These are phyloP conservation scores for Bruchidius siliquastri DNA, from an alignment of 2,888 invertebrate genomes.

Conservation along the genomic window DNA sequence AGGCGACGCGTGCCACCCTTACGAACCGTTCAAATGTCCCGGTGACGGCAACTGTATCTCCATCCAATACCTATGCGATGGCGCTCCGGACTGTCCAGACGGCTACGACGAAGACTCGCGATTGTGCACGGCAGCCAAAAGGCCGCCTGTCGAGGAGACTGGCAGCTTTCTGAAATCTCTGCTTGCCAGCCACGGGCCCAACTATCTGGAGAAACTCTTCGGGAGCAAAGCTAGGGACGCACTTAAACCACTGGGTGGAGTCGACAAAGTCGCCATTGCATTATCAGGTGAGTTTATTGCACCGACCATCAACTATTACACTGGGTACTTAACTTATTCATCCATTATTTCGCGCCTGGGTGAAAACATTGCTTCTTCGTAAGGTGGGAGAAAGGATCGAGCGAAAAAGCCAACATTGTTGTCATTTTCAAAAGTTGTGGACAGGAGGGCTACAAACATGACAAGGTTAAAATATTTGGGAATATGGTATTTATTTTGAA, in stretches of 20 bases:
- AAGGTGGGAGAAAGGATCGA: too few species aligned
- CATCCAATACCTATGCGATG: slow-evolving; percentile 93
- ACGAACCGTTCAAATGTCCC: slow-evolving; percentile 95
- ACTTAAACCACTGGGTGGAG: slow-evolving; percentile 85
- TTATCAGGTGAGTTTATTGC: slow-evolving; percentile 69
- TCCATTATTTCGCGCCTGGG: too few species aligned
- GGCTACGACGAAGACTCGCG: slow-evolving; percentile 94
- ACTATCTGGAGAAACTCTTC: slow-evolving; percentile 93
- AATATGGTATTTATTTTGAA: too few species aligned
- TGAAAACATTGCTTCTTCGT: too few species aligned
- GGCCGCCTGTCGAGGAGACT: slow-evolving; percentile 95
- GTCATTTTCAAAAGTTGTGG: too few species aligned
- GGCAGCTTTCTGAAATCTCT: slow-evolving; percentile 91
- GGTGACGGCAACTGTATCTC: slow-evolving; percentile 92
- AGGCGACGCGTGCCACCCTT: slow-evolving; percentile 82
- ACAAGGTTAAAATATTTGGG: too few species aligned
- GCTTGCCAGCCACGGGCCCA: slow-evolving; percentile 91
- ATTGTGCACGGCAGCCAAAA: slow-evolving; percentile 92
- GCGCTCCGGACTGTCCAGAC: slow-evolving; percentile 89
- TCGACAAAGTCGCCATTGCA: slow-evolving; percentile 93
- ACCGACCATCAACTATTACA: too few species aligned
- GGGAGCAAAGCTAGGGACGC: slow-evolving; percentile 92
- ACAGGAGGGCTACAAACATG: too few species aligned
- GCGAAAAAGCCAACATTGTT: too few species aligned
- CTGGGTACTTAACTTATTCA: too few species aligned